phyloP scores from a whole-genome alignment of 2,888 invertebrate genomes.

The Tromatobia lineatoria region DNA sequence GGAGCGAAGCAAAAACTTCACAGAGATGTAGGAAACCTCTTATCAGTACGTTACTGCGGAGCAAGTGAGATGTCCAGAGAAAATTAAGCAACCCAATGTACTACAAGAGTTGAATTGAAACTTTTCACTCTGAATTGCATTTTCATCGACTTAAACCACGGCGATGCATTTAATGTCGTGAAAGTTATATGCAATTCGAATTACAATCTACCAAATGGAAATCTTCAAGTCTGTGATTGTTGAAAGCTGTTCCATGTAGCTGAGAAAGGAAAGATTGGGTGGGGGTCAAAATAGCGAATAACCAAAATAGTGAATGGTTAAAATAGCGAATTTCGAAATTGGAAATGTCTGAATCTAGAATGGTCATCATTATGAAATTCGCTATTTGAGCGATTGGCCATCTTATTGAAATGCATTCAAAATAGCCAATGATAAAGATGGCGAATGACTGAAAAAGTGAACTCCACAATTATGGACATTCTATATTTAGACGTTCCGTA shows the following conservation, averaged over 20 bases:
- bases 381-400: no score
- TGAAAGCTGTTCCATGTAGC: slow-evolving; percentile 63
- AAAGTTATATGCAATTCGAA: slow-evolving; percentile 68
- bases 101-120: slow-evolving; percentile 6
- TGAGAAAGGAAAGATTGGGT: no score
- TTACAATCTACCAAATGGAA: slow-evolving; percentile 49
- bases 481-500: no score
- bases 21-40: slow-evolving; percentile 33
- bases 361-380: no score
- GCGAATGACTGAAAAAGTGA: no score
- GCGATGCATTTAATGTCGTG: slow-evolving; percentile 63
- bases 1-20: background rate
- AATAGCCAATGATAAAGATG: no score
- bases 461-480: no score
- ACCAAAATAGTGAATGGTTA: no score
- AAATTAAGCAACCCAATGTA: background rate
- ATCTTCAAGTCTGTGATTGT: slow-evolving; percentile 58
- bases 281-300: no score
- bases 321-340: no score
- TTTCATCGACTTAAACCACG: slow-evolving; percentile 15
- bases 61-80: slow-evolving; percentile 21
- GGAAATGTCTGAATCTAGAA: no score
- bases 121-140: slow-evolving; percentile 1
- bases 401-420: no score
- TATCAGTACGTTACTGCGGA: slow-evolving; percentile 44